A percentile compares a stretch with the other conserved stretches of the same genome.
phyloP scores from a whole-genome alignment of 2,113 vertebrate species.

The Peromyscus maniculatus region DNA sequence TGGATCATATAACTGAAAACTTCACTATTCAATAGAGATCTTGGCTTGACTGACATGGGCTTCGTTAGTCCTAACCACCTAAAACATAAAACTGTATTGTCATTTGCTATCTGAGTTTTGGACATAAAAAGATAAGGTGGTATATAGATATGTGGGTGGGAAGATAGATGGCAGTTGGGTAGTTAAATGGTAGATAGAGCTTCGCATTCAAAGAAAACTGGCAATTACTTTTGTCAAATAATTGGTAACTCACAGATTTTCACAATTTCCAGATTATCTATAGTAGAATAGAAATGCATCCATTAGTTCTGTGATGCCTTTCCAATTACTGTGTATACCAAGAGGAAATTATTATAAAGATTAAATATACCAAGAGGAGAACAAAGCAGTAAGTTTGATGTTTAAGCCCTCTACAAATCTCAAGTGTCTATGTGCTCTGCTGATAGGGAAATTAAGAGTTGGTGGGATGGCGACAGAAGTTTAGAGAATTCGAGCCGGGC shows the following conservation, averaged over 20 bases:
- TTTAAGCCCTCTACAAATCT: slow-evolving; percentile 66
- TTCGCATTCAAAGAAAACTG: slow-evolving; percentile 16
- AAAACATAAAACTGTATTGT: not conserved
- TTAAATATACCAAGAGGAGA: slow-evolving; percentile 40
- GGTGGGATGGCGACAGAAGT: not conserved
- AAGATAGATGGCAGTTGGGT: not conserved
- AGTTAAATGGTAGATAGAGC: not conserved
- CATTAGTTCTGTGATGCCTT: slow-evolving; percentile 60
- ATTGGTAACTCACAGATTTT: slow-evolving; percentile 58
- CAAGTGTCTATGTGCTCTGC: not conserved
- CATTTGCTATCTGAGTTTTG: not conserved
- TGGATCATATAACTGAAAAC: not conserved
- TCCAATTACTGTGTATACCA: slow-evolving; percentile 51
- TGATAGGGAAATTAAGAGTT: slow-evolving; percentile 14
- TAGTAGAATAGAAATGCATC: slow-evolving; percentile 62
- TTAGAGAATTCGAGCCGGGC: not conserved
- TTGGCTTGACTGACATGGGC: not conserved
- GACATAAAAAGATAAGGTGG: too few species aligned
- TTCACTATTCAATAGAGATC: not conserved
- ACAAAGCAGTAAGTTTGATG: slow-evolving; percentile 10
- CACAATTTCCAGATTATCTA: slow-evolving; percentile 67
- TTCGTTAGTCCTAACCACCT: not conserved
- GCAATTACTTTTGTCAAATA: slow-evolving; percentile 41
- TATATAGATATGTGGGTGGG: not conserved
- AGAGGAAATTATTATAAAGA: slow-evolving; percentile 70